A percentile compares a stretch with the other conserved stretches of the same genome.
Conservation (phyloP, 2,797 vertebrate genomes). For the Ciconia nigra region DNA sequence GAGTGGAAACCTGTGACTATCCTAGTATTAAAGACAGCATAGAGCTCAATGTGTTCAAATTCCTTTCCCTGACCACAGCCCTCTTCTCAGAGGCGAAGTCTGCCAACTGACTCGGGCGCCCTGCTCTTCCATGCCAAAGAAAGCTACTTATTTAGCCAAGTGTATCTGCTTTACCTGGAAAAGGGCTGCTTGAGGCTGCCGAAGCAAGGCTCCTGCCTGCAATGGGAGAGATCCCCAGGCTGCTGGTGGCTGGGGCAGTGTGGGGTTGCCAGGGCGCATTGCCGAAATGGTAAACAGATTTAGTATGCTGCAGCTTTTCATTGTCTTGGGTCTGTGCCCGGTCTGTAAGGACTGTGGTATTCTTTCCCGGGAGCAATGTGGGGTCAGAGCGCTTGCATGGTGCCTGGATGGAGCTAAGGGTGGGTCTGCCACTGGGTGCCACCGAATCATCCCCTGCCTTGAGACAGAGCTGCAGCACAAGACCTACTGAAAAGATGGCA, state of each 20-base stretch:
- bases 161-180: conserved; percentile 22
- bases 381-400: fast-evolving
- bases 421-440: background rate
- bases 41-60: background rate
- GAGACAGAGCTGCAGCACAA: background rate
- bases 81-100: background rate
- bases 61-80: background rate
- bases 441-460: fast-evolving
- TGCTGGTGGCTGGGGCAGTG: background rate
- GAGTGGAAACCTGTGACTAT: background rate
- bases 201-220: background rate
- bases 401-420: background rate
- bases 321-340: fast-evolving
- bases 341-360: fast-evolving
- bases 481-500: background rate
- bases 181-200: background rate
- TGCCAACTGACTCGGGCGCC: background rate
- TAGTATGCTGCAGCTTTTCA: background rate
- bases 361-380: fast-evolving
- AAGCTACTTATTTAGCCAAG: background rate
- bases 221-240: background rate
- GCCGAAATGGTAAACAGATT: background rate
- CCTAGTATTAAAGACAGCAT: background rate
- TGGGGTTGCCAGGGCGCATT: background rate
- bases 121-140: background rate